Percentiles rank a stretch among this genome's conserved stretches.
Conservation (phyloP, 2,113 vertebrate genomes). For the Chinchilla lanigera region DNA sequence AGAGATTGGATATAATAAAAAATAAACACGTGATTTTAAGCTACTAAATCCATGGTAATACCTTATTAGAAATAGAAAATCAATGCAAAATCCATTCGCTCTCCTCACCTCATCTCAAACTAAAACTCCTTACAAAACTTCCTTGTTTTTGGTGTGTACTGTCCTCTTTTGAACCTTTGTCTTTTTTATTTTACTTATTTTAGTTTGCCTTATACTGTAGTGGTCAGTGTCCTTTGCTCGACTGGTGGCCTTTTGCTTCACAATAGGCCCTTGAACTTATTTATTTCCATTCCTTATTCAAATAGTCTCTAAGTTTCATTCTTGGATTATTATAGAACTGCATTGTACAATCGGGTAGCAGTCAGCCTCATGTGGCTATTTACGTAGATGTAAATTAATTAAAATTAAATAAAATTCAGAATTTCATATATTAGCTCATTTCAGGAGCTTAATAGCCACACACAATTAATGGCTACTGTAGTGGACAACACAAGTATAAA, state of each 20-base stretch:
- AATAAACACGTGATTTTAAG: neutral
- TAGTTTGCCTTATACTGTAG: neutral
- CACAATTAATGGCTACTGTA: neutral
- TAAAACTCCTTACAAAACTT: neutral
- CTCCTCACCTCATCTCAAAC: neutral
- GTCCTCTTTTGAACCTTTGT: neutral
- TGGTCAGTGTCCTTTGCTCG: neutral
- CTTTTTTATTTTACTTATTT: neutral
- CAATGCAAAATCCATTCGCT: neutral
- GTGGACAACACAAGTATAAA: neutral
- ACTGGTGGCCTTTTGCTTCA: neutral
- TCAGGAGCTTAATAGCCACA: neutral
- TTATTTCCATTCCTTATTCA: neutral
- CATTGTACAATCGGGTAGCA: neutral
- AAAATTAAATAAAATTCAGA: constrained; percentile 51
- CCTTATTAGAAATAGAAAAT: neutral
- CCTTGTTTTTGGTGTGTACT: neutral
- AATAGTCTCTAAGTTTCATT: neutral
- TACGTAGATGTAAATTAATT: constrained; percentile 18
- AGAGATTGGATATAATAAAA: neutral
- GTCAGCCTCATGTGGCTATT: neutral
- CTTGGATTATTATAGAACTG: neutral
- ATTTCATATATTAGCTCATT: neutral
- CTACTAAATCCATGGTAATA: neutral
- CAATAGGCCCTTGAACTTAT: neutral